Conservation (phyloP, 1,140 invertebrate species). For the Conus ventricosus region DNA sequence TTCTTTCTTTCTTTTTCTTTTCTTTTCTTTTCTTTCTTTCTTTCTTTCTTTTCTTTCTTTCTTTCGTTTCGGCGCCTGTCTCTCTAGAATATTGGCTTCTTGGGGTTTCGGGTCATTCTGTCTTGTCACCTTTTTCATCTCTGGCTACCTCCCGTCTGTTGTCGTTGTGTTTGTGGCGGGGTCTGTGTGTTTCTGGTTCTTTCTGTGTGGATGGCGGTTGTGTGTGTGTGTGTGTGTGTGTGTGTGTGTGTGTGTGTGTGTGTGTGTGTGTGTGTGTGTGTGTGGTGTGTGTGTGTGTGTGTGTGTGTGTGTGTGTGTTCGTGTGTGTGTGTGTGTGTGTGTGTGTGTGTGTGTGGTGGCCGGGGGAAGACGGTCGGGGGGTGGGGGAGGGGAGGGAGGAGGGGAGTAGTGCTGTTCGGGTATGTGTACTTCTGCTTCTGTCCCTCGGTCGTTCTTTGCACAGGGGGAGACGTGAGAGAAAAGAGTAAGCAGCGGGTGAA, state of each 20-base stretch:
- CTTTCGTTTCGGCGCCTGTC: background rate
- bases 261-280: conserved; percentile 20
- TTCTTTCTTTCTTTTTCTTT: conserved; percentile 9
- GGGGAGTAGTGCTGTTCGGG: no score
- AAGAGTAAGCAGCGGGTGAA: no score
- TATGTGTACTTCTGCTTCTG: no score
- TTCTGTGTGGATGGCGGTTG: background rate
- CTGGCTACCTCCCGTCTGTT: background rate
- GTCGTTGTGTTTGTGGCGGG: background rate
- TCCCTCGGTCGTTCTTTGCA: no score
- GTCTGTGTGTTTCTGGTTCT: no score
- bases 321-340: background rate
- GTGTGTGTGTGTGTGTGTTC: background rate
- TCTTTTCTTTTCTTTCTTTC: conserved; percentile 14
- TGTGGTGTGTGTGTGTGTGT: conserved; percentile 20
- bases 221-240: background rate
- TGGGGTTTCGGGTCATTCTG: no score
- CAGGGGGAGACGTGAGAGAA: no score
- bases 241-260: conserved; percentile 19
- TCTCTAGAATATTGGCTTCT: no score
- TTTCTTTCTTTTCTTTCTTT: background rate
- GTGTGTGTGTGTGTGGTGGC: background rate
- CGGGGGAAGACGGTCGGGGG: no score
- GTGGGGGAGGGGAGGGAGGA: no score
- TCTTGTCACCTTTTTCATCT: no score